Evolutionary conservation across 2,113 vertebrate species (phyloP), one percentile per base, ranked within the genome.

Genomic region (Ploceus nigricollis): DNA sequence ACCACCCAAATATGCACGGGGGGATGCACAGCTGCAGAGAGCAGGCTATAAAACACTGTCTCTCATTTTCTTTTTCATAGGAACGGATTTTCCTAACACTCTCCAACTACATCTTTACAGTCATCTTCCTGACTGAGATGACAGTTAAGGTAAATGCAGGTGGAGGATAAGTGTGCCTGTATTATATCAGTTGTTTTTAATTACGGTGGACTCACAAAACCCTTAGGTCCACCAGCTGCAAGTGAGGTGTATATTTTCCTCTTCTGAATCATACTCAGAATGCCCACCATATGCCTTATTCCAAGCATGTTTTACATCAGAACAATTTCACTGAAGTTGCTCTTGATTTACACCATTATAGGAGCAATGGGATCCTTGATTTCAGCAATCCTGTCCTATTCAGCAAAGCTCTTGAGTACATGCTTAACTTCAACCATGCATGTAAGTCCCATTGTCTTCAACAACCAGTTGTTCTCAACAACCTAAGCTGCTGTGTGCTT

Each of bases 31-130:
- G 45, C 85, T 95, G 79, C 2, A 5, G 69, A 64, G 65, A 91
- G 33, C 37, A 40, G 47, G 54, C 24, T 47, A 22, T 88, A 80
- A 96, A 80, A 82, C 5, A 6, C 69, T 76, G 68, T 87, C 71
- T 93, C 40, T 85, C 39, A 1, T 81, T 78, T 94, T 95, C 56
- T 96, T 96, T 86, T 64, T 92, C 75, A 51, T 96, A 99, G 99
- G 99, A 99, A 91, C 98, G 99, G 89, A 98, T 99, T 97, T 99
- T 99, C 98, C 98, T 99, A 51, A 99, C 98, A 0, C 93, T 99
- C 93, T 99, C 99, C 97, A 99, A 99, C 97, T 99, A 99, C 97
- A 99, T 99, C 98, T 99, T 99, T 97, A 99, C 99, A 2, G 98
- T 98, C 9, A 99, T 99, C 97, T 99, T 99, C 91, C 98, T 99